Base-by-base conservation (phyloP, 2,797 vertebrate species). In the Threskiornis aethiopicus region DNA sequence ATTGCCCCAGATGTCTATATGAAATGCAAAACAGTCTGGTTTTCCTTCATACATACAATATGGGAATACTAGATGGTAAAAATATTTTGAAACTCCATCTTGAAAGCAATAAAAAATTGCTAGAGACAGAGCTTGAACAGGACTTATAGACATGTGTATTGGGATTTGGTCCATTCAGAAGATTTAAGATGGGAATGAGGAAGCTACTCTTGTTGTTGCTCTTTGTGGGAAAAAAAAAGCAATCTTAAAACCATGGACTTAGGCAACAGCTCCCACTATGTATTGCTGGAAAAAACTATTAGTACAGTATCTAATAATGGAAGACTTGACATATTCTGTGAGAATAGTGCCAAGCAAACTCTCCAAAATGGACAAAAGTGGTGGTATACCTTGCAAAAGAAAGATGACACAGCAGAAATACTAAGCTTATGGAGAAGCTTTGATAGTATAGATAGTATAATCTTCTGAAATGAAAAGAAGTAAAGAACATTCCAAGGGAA, bases 81-180 rank as follows among this genome's bases (percentile, higher is more conserved):
- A 96, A 78, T 81, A 85, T 89, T 92, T 94, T 64, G 59, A 66
- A 94, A 96, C 69, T 89, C 52, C 31, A 61, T 77, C 66, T 82
- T 84, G 41, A 87, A 96, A 96, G 41, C 44, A 69, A 89, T 89
- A 85, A 92, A 89, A 91, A 91, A 69, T 77, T 58, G n/a, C 54
- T 80, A 42, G 29, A 93, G 41, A 75, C 61, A 44, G 71, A 81
- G 80, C 59, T 65, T 65, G 28, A 91, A 35, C 44, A 93, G 84
- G 54, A 94, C 46, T 91, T 94, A 87, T 0, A 87, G 88, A 83
- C 29, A 6, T 11, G 26, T 73, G 66, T 31, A 41, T 9, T 78
- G 69, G 71, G 93, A 94, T 89, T 85, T 0, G 0, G 77, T 69
- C 66, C 37, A 58, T 93, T 92, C 61, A 51, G 73, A 95, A 96